Conservation (phyloP, 2,888 invertebrate genomes). For the Drosophila tripunctata region DNA sequence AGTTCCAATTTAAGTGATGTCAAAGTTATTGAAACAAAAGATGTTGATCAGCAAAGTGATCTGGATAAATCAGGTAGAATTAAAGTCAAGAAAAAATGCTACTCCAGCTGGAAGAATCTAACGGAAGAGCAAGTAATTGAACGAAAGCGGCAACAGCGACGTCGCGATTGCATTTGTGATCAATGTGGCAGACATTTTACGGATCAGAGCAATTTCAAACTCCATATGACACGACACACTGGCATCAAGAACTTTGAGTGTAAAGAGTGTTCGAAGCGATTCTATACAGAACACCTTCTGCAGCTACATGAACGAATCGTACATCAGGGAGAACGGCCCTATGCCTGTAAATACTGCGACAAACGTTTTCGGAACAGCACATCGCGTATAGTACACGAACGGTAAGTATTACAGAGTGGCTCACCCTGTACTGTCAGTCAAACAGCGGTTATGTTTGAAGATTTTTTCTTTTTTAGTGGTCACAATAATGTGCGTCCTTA, state of each 20-base stretch:
- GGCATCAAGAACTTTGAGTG: slow-evolving; percentile 61
- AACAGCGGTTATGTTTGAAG: too few species aligned
- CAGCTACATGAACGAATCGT: slow-evolving; percentile 51
- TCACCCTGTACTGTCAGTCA: too few species aligned
- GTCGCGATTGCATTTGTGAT: slow-evolving; percentile 58
- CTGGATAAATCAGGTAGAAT: background rate
- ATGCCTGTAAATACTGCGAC: slow-evolving; percentile 74
- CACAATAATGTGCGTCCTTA: slow-evolving; percentile 81
- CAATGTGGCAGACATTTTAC: slow-evolving; percentile 65
- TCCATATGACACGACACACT: slow-evolving; percentile 62
- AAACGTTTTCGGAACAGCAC: slow-evolving; percentile 79
- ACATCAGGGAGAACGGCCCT: slow-evolving; percentile 82
- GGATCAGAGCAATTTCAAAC: slow-evolving; percentile 67
- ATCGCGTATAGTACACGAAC: slow-evolving; percentile 77
- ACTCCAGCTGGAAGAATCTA: slow-evolving; percentile 59
- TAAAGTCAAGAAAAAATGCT: slow-evolving; percentile 33
- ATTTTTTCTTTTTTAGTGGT: slow-evolving; percentile 47
- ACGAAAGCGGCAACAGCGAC: slow-evolving; percentile 55
- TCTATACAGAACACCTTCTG: slow-evolving; percentile 61
- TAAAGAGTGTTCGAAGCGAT: slow-evolving; percentile 39
- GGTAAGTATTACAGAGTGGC: slow-evolving; percentile 60
- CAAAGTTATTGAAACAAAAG: background rate
- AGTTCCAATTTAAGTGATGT: background rate
- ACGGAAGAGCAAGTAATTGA: slow-evolving; percentile 53
- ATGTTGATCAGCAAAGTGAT: background rate